Evolutionary conservation across 2,888 invertebrate species (phyloP), one percentile per base, ranked within the genome.

Genomic region (Agrilus biguttatus): DNA sequence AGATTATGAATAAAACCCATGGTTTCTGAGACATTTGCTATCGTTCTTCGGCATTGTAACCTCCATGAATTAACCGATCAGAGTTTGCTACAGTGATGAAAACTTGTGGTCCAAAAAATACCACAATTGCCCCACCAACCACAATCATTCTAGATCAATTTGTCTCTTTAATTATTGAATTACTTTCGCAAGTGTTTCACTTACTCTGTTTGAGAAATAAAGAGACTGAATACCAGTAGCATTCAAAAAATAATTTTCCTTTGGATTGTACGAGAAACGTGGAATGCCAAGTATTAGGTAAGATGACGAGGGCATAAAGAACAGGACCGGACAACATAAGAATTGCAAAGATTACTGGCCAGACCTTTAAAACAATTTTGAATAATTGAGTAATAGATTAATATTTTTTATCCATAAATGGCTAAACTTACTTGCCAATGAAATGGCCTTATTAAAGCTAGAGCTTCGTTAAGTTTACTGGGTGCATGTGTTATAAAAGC

Each of bases 401-500:
- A 33, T 12, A 41, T 13, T 40, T n/a, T 37, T 28, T 17, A 10
- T 19, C 10, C 33, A 13, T 14, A n/a, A 2, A 13, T 21, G 14
- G 17, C 32, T 7, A 23, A 14, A 14, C 55, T 57, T 59, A 77
- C 83, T 66, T 82, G 74, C 72, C 77, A 77, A 44, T 76, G 76
- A 55, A 84, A 84, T 1, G 84, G 83, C 39, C 83, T 69, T 47
- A 84, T 71, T 14, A 84, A 71, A 8, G 83, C 83, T 14, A 83
- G 56, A 0, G 83, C 82, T 57, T 84, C 83, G 51, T 81, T 84
- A 1, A 84, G 65, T 44, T 74, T 74, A 1, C 78, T 75, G 0
- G 84, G 83, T 0, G 83, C 78, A 51, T 83, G 83, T 0, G 83
- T 84, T 1, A 82, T 70, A 55, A 84, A 84, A 0, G 83, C 83